These are phyloP conservation scores for Calidris pygmaea DNA, from an alignment of 2,113 vertebrate species.

Conservation along the genomic window DNA sequence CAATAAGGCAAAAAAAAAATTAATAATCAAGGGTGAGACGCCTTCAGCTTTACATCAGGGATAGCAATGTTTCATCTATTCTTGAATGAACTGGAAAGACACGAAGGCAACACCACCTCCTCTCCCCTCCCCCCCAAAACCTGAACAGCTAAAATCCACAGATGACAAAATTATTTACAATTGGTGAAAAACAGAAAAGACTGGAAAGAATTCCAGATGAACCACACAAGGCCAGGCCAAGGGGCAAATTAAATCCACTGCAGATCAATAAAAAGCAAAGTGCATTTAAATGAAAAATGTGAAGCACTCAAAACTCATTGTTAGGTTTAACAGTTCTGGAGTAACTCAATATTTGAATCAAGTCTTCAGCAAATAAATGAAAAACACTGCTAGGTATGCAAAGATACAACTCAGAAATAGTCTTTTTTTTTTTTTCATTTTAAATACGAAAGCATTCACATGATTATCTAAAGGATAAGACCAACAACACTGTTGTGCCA, in stretches of 20 bases:
- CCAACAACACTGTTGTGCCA: neutral
- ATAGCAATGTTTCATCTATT: neutral
- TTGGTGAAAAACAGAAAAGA: neutral
- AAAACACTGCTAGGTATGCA: neutral
- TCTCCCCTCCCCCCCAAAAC: neutral
- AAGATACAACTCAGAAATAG: neutral
- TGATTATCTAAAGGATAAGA: constrained; percentile 43
- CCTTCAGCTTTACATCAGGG: neutral
- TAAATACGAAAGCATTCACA: neutral
- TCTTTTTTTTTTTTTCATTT: neutral
- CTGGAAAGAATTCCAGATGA: constrained; percentile 7
- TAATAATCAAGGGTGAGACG: neutral
- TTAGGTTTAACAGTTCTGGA: constrained; percentile 1
- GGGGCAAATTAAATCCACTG: constrained; percentile 35
- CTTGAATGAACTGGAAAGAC: neutral
- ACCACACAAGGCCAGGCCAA: constrained; percentile 6
- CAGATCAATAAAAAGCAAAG: constrained; percentile 38
- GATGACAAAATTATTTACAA: neutral
- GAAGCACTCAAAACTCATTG: neutral
- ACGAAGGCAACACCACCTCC: neutral
- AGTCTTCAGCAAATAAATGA: neutral
- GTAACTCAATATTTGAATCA: constrained; percentile 17
- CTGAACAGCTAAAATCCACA: neutral
- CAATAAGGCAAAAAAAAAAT: neutral
- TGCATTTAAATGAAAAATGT: constrained; percentile 37